Conservation (phyloP, 2,888 invertebrate genomes). For the Metacarcinus magister region DNA sequence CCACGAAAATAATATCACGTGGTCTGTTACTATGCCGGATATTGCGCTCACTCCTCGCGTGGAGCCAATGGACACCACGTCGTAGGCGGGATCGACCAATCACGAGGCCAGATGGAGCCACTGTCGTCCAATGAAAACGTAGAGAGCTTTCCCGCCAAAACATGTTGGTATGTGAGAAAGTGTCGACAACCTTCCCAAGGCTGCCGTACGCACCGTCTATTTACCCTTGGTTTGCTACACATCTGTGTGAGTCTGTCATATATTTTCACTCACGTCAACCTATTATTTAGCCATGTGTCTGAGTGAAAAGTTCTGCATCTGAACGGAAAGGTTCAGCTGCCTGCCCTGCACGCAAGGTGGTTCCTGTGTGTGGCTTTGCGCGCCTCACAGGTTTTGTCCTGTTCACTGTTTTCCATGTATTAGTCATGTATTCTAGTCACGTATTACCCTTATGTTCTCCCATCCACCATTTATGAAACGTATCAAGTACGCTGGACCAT, state of each 20-base stretch:
- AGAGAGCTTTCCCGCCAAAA: constrained; percentile 74
- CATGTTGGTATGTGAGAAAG: constrained; percentile 74
- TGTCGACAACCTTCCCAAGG: constrained; percentile 78
- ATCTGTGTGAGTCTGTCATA: neutral
- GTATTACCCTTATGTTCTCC: neutral
- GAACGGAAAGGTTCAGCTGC: constrained; percentile 5
- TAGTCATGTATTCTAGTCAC: neutral
- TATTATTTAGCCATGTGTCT: neutral
- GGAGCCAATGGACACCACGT: constrained; percentile 42
- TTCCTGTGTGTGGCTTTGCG: constrained; percentile 69
- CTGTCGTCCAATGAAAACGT: constrained; percentile 64
- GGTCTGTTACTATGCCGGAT: constrained; percentile 77
- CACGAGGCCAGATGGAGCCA: neutral
- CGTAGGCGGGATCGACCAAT: constrained; percentile 53
- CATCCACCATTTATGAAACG: neutral
- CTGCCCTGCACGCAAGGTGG: constrained; percentile 56
- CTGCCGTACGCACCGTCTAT: constrained; percentile 70
- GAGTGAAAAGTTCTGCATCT: constrained; percentile 50
- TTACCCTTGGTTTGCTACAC: constrained; percentile 50
- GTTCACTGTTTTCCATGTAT: constrained; percentile 44
- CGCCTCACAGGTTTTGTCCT: constrained; percentile 26
- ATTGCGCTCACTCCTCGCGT: constrained; percentile 65
- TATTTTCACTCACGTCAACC: neutral
- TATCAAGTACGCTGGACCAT: neutral
- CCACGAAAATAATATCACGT: constrained; percentile 69